A percentile compares a stretch with the other conserved stretches of the same genome.
phyloP scores from a whole-genome alignment of 2,888 invertebrate species.

The Dolichomitus sp. region DNA sequence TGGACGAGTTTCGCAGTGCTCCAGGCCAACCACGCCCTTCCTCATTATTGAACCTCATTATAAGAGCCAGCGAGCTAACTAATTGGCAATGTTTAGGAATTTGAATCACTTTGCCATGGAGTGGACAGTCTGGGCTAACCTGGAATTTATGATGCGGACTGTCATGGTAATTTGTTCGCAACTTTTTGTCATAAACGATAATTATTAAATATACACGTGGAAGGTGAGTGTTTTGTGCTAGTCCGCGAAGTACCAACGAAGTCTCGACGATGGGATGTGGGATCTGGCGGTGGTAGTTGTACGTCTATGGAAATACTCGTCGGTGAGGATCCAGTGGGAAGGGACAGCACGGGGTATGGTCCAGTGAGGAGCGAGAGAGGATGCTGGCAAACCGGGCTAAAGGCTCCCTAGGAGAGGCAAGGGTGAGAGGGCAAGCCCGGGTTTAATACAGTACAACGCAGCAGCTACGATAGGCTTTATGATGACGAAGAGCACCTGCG shows the following conservation, averaged over 20 bases:
- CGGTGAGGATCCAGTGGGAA: constrained; percentile 46
- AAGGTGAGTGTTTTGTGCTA: constrained; percentile 51
- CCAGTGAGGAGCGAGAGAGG: constrained; percentile 49
- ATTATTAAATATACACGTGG: constrained; percentile 79
- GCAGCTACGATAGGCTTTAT: constrained; percentile 83
- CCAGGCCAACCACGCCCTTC: constrained; percentile 37
- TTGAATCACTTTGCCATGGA: constrained; percentile 37
- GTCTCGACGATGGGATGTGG: constrained; percentile 12
- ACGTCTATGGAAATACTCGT: constrained; percentile 59
- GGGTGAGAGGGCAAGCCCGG: constrained; percentile 74
- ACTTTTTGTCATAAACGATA: constrained; percentile 84
- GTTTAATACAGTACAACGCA: constrained; percentile 84
- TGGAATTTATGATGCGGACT: too few relatives aligned
- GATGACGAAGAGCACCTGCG: constrained; percentile 86
- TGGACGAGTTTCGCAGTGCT: constrained; percentile 16
- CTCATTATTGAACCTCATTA: constrained; percentile 35
- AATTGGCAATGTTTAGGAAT: constrained; percentile 48
- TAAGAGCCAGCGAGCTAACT: neutral
- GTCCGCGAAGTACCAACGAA: constrained; percentile 23
- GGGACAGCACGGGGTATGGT: constrained; percentile 47
- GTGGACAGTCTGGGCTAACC: constrained; percentile 19
- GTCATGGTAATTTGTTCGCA: constrained; percentile 60
- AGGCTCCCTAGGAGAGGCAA: constrained; percentile 50
- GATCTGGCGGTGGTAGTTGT: constrained; percentile 30
- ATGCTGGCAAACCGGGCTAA: constrained; percentile 61